Conservation (phyloP, 2,888 invertebrate species). For the Drosophila ezoana region DNA sequence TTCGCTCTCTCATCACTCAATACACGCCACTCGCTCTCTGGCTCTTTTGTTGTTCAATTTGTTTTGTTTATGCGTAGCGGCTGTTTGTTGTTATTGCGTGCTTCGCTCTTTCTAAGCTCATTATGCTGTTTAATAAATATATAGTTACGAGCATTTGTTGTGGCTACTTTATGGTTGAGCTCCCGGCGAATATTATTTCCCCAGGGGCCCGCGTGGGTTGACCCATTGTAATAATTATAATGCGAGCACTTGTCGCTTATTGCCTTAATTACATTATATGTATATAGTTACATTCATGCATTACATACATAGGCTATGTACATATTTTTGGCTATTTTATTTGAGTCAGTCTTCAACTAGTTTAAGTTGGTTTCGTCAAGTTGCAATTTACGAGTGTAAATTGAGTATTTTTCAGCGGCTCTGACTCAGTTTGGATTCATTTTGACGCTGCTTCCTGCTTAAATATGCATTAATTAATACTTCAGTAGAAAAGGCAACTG, state of each 20-base stretch:
- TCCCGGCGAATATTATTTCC: conserved; percentile 33
- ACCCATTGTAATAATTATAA: conserved; percentile 43
- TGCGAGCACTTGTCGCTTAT: conserved; percentile 42
- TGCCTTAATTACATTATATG: conserved; percentile 21
- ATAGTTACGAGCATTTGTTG: conserved; percentile 27
- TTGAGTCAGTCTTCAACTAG: conserved; percentile 35
- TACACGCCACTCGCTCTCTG: conserved; percentile 8
- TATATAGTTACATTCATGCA: not conserved
- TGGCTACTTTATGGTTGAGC: conserved; percentile 39
- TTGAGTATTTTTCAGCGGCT: conserved; percentile 1
- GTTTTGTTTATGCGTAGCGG: conserved; percentile 66
- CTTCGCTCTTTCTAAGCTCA: conserved; percentile 31
- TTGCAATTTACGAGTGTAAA: conserved; percentile 27
- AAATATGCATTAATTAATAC: conserved; percentile 34
- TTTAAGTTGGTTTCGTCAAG: conserved; percentile 45
- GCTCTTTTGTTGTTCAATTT: conserved; percentile 53
- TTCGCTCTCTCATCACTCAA: conserved; percentile 5
- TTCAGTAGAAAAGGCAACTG: conserved; percentile 24
- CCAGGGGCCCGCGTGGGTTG: conserved; percentile 29
- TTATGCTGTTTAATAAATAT: conserved; percentile 47
- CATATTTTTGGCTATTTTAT: conserved; percentile 21
- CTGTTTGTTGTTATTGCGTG: conserved; percentile 44
- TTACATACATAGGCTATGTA: conserved; percentile 15
- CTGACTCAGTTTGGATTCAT: conserved; percentile 40
- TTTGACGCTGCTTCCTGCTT: conserved; percentile 24